These are phyloP conservation scores for Marcusenius ussheri DNA, from an alignment of 2,113 vertebrate species.

Conservation along the genomic window DNA sequence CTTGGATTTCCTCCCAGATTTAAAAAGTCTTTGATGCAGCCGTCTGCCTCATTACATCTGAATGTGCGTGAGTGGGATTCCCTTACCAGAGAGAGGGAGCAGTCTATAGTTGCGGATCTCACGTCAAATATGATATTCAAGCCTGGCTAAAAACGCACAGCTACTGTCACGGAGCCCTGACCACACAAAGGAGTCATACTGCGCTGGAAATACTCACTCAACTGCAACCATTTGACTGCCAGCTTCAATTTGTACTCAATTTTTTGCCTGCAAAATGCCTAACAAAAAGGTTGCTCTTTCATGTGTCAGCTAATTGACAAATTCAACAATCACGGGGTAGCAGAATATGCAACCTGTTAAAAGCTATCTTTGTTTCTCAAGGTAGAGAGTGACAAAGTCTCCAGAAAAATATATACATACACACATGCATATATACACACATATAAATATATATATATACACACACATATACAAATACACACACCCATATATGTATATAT, in stretches of 20 bases:
- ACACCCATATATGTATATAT: no score
- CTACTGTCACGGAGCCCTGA: background rate
- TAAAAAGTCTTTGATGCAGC: background rate
- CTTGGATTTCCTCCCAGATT: conserved; percentile 11
- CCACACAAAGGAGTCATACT: background rate
- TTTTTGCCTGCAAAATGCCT: background rate
- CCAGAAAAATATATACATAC: background rate
- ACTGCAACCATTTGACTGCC: background rate
- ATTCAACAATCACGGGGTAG: background rate
- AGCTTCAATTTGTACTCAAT: background rate
- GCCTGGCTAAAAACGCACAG: background rate
- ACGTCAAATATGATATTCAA: background rate
- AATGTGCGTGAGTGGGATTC: background rate
- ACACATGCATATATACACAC: no score
- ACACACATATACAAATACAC: no score
- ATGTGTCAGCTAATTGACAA: conserved; percentile 16
- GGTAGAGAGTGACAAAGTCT: background rate
- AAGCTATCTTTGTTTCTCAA: conserved; percentile 17
- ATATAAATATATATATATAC: no score
- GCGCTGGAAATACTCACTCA: background rate
- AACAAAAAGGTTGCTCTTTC: conserved; percentile 11
- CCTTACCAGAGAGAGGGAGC: background rate
- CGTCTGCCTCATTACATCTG: background rate
- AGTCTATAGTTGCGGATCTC: background rate
- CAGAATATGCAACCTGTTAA: background rate